These are phyloP conservation scores for Coremacera marginata DNA, from an alignment of 2,888 invertebrate genomes.

Conservation along the genomic window DNA sequence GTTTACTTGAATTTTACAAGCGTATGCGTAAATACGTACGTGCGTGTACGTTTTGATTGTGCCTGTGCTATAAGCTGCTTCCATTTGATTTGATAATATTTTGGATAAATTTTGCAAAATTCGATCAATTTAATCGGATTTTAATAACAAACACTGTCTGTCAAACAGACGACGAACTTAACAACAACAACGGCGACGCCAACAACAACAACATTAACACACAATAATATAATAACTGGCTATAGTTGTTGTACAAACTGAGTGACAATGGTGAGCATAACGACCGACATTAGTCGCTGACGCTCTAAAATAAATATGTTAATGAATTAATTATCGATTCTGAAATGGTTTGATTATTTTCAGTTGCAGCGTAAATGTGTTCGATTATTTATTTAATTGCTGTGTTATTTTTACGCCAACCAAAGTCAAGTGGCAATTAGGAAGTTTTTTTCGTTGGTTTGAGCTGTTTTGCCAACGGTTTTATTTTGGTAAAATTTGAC, in stretches of 20 bases:
- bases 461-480: not conserved
- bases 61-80: slow-evolving; percentile 31
- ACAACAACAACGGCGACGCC: not conserved
- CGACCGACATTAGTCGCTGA: not conserved
- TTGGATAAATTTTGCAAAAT: slow-evolving; percentile 18
- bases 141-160: slow-evolving; percentile 4
- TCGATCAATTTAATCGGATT: slow-evolving; percentile 25
- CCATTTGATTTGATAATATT: slow-evolving; percentile 19
- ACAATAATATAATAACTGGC: not conserved
- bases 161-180: not conserved
- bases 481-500: not conserved
- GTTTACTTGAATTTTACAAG: not conserved
- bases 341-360: slow-evolving; percentile 17
- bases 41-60: not conserved
- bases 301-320: slow-evolving; percentile 8
- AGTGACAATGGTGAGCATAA: not conserved
- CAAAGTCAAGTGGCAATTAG: not conserved
- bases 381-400: not conserved
- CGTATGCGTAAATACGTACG: not conserved
- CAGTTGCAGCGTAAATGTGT: not conserved
- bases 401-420: not conserved
- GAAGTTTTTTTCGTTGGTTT: too few species aligned
- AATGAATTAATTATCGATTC: slow-evolving; percentile 17
- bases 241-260: not conserved
- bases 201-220: not conserved